A percentile compares a stretch with the other conserved stretches of the same genome.
phyloP scores from a whole-genome alignment of 2,113 vertebrate species.

The zebrafish (Danio rerio) region DNA sequence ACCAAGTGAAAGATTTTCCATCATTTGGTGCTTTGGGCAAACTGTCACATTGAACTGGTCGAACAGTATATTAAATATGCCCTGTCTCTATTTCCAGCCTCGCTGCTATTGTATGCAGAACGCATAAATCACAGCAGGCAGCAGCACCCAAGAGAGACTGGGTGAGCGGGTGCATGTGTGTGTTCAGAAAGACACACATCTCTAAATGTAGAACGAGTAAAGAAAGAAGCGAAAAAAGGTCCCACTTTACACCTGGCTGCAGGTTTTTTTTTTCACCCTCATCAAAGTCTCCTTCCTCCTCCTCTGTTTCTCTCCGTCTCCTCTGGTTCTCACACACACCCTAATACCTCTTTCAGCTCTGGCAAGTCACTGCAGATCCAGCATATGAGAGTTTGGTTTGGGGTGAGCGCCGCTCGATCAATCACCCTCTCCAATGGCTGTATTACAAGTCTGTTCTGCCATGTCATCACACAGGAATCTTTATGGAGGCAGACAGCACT shows the following conservation, averaged over 20 bases:
- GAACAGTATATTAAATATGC: slow-evolving; percentile 1
- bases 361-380: slow-evolving; percentile 54
- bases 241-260: slow-evolving; percentile 41
- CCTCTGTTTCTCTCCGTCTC: neutral
- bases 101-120: slow-evolving; percentile 41
- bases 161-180: slow-evolving; percentile 18
- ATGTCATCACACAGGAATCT: slow-evolving; percentile 59
- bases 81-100: slow-evolving; percentile 25
- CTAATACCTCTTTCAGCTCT: slow-evolving; percentile 23
- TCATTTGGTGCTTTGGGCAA: neutral
- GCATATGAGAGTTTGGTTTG: slow-evolving; percentile 42
- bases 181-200: slow-evolving; percentile 2
- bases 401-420: slow-evolving; percentile 39
- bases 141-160: neutral
- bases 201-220: neutral
- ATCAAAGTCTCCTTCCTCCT: slow-evolving; percentile 28
- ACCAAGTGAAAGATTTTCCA: neutral
- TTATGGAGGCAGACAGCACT: slow-evolving; percentile 51
- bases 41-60: neutral
- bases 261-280: slow-evolving; percentile 26
- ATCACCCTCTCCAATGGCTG: slow-evolving; percentile 46
- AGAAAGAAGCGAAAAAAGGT: slow-evolving; percentile 5
- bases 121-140: slow-evolving; percentile 46
- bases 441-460: slow-evolving; percentile 49
- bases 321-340: slow-evolving; percentile 33